Evolutionary conservation across 2,888 invertebrate genomes (phyloP).

Genomic region (Deroplatys truncata): DNA sequence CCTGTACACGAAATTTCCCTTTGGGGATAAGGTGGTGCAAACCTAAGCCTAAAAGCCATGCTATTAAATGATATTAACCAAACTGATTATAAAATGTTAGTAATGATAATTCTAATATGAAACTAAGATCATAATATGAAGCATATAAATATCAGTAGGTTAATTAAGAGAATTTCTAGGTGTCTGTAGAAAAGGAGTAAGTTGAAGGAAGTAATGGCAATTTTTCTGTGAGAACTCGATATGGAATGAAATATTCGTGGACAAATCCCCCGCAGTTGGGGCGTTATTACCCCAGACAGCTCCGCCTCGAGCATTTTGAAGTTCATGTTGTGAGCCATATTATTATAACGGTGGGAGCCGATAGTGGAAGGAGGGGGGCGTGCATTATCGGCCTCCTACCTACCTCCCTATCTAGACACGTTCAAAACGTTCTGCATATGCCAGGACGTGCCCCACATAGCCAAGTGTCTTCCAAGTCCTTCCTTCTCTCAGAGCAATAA

Average conservation of each 20-base stretch:
- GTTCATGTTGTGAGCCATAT: background rate
- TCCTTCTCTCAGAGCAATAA: background rate
- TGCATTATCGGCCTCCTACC: background rate
- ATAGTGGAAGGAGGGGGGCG: background rate
- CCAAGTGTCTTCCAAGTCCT: background rate
- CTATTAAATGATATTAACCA: too few species aligned
- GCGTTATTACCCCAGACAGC: background rate
- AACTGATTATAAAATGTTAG: too few species aligned
- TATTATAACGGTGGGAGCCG: background rate
- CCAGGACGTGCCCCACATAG: slow-evolving; percentile 3
- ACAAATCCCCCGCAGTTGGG: background rate
- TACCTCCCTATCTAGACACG: slow-evolving; percentile 6
- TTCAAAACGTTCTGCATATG: slow-evolving; percentile 12
- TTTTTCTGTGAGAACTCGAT: background rate
- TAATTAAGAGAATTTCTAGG: background rate
- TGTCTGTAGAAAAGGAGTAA: background rate
- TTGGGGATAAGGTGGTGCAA: too few species aligned
- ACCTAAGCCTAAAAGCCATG: too few species aligned
- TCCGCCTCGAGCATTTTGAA: background rate
- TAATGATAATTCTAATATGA: too few species aligned
- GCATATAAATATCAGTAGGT: too few species aligned
- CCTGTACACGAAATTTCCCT: too few species aligned
- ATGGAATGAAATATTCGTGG: background rate
- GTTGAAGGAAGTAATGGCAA: background rate
- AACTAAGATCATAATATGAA: too few species aligned